Percentiles rank a stretch among this genome's conserved stretches.
Evolutionary conservation across 2,888 invertebrate species (phyloP).

Genomic region (Drosophila demipolita): DNA sequence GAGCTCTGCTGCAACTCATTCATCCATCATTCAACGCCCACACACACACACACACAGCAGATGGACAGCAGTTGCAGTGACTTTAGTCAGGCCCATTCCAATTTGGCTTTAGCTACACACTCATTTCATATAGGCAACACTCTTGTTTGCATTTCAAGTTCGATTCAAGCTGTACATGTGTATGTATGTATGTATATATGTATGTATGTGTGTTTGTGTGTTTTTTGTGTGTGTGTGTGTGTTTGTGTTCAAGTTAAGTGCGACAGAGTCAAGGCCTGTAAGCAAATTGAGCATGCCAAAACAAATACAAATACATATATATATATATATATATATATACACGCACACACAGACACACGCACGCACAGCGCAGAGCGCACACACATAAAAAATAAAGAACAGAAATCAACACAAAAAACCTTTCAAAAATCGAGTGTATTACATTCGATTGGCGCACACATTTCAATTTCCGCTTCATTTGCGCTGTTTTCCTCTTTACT

Average conservation of each 20-base stretch:
- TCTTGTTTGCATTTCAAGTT: conserved; percentile 30
- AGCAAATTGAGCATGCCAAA: conserved; percentile 28
- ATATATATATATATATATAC: neutral
- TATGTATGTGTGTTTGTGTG: neutral
- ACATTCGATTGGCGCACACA: conserved; percentile 61
- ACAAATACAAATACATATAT: neutral
- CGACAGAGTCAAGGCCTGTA: conserved; percentile 21
- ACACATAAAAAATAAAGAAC: conserved; percentile 20
- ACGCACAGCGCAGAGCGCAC: neutral
- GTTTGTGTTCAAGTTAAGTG: conserved; percentile 22
- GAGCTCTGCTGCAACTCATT: neutral
- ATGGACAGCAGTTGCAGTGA: conserved; percentile 20
- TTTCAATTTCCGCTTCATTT: conserved; percentile 78
- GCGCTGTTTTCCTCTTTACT: conserved; percentile 40
- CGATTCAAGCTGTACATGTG: conserved; percentile 6
- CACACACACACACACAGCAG: neutral
- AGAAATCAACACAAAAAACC: conserved; percentile 70
- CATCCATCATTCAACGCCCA: neutral
- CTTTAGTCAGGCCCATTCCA: conserved; percentile 3
- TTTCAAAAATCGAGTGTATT: conserved; percentile 67
- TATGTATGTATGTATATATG: neutral
- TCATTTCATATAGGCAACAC: neutral
- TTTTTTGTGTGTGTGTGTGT: conserved; percentile 7
- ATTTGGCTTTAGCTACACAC: neutral
- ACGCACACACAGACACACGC: no score